Base-by-base conservation (phyloP, 2,888 invertebrate species). In the Neoaliturus tenellus region DNA sequence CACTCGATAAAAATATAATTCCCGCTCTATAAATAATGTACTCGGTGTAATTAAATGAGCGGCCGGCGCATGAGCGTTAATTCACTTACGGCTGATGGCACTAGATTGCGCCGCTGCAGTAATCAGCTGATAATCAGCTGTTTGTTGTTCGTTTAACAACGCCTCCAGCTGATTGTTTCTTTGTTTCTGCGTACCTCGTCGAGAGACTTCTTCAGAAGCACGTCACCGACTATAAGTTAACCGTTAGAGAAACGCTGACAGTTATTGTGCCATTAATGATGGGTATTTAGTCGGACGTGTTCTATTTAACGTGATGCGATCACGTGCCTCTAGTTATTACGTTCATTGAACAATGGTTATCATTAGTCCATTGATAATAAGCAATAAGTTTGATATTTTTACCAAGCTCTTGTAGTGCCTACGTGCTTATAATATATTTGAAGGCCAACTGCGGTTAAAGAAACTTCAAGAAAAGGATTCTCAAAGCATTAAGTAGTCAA, bases 1-100 rank as follows among this genome's bases (percentile, higher is more conserved):
- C 41, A 71, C 71, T 71, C 71, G 71, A 71, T 71, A 71, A 71
- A 71, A 71, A 71, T 71, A 71, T 71, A 20, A 28, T 71, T 35
- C 35, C 35, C 67, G 67, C 33, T 39, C 71, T 35, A 39, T 71
- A 71, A 71, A 71, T 71, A 71, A 71, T 35, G 71, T 39, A 39
- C 39, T 39, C 14, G 67, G 28, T 33, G 67, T 67, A 67, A 67
- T 67, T 67, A 67, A 67, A 67, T n/a, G 67, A 33, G 33, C 67
- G 67, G 33, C 31, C 31, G 17, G 67, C 67, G 31, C 33, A 33
- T 67, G 67, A 33, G 67, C 67, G 71, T 35, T 71, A 39, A 71
- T 71, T 71, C 41, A 71, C 35, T 71, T 71, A 71, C 71, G 31
- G 31, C 67, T 12, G 33, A 33, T 28, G 31, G 67, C 28, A 17